Evolutionary conservation across 2,888 invertebrate genomes (phyloP).

Genomic region (Aspidiotus destructor): DNA sequence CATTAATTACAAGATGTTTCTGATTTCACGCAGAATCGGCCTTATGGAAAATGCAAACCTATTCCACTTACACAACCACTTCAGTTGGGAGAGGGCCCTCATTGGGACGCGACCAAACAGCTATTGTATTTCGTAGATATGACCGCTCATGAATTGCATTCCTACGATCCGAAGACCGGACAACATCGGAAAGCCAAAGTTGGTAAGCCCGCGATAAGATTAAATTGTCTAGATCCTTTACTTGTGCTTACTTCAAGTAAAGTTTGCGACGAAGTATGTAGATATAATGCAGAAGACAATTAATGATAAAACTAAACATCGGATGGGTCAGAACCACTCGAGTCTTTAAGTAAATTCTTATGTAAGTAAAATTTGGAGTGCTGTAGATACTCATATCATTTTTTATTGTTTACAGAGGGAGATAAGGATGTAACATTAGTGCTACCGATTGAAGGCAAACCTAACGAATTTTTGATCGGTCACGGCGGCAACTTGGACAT

Average conservation of each 20-base stretch:
- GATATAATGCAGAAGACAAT: too few species aligned
- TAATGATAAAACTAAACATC: too few species aligned
- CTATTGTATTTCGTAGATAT: slow-evolving; percentile 56
- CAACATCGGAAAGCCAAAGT: slow-evolving; percentile 42
- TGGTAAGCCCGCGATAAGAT: slow-evolving; percentile 17
- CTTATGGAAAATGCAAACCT: background rate
- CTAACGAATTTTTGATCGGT: slow-evolving; percentile 54
- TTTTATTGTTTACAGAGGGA: background rate
- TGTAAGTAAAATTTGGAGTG: too few species aligned
- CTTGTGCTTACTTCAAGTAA: too few species aligned
- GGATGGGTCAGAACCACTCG: too few species aligned
- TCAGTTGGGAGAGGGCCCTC: slow-evolving; percentile 49
- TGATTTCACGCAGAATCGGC: too few species aligned
- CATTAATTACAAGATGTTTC: too few species aligned
- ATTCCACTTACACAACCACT: background rate
- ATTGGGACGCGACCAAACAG: slow-evolving; percentile 49
- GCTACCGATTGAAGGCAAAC: slow-evolving; percentile 37
- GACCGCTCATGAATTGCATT: slow-evolving; percentile 45
- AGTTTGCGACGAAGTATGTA: too few species aligned
- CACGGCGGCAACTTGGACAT: slow-evolving; percentile 51
- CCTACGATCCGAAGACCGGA: slow-evolving; percentile 47
- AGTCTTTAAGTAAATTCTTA: too few species aligned
- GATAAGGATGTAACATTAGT: slow-evolving; percentile 17
- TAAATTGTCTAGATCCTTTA: too few species aligned
- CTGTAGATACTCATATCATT: too few species aligned